A percentile compares a stretch with the other conserved stretches of the same genome.
Evolutionary conservation across 2,113 vertebrate genomes (phyloP).

Genomic region (Etia nguti): DNA sequence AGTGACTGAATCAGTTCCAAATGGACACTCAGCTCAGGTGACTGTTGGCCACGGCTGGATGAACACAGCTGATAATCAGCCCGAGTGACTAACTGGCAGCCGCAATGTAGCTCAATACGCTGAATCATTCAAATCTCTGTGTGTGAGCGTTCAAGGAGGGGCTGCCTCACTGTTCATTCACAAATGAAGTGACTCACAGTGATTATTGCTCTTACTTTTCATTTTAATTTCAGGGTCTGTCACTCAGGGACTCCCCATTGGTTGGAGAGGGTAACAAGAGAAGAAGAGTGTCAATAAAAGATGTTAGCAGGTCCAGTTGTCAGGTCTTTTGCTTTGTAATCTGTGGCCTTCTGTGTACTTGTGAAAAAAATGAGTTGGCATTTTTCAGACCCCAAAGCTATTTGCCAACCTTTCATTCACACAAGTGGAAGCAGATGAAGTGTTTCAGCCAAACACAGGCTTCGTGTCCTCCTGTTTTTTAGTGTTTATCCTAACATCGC

Average conservation of each 20-base stretch:
- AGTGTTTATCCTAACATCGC: fast-evolving
- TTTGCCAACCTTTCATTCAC: background rate
- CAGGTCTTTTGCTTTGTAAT: background rate
- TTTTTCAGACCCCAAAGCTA: background rate
- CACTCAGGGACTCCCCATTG: background rate
- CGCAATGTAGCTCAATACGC: background rate
- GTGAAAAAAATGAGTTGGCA: background rate
- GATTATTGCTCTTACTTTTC: conserved; percentile 20
- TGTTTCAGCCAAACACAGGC: background rate
- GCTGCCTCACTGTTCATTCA: background rate
- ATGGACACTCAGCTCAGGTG: conserved; percentile 22
- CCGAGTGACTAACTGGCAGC: conserved; percentile 41
- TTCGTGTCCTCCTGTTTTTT: background rate
- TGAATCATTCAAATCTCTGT: conserved; percentile 15
- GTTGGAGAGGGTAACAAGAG: background rate
- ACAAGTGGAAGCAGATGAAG: background rate
- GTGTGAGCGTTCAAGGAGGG: background rate
- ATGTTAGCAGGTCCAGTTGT: background rate
- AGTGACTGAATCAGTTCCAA: conserved; percentile 17
- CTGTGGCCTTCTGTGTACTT: background rate
- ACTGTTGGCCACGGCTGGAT: background rate
- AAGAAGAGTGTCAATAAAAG: background rate
- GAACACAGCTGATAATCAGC: conserved; percentile 17
- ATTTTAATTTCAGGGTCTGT: conserved; percentile 17
- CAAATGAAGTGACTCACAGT: conserved; percentile 12